Conservation (phyloP, 2,113 vertebrate genomes). For the Lasiurus cinereus region DNA sequence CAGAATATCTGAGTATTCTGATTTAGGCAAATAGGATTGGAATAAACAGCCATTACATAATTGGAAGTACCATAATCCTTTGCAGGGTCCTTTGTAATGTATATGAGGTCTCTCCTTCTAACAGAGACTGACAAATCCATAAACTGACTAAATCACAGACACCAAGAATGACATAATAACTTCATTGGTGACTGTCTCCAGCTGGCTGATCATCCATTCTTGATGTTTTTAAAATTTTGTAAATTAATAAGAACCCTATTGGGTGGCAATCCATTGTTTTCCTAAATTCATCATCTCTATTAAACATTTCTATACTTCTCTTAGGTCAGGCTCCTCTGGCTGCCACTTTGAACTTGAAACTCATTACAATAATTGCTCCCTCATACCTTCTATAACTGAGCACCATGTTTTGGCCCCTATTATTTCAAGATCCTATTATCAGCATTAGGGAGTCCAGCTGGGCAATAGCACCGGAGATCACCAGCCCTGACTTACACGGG, state of each 20-base stretch:
- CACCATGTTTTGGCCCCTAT: background rate
- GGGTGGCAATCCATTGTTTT: background rate
- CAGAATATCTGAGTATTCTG: background rate
- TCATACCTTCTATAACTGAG: background rate
- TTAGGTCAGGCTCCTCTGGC: background rate
- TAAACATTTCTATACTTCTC: background rate
- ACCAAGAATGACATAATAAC: background rate
- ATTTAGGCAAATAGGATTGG: background rate
- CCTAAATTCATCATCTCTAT: background rate
- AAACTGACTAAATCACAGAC: background rate
- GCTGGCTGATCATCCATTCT: background rate
- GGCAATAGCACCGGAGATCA: background rate
- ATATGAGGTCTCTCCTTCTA: background rate
- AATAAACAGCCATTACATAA: background rate
- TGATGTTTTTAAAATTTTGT: slow-evolving; percentile 19
- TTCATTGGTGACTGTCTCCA: background rate
- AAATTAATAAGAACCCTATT: background rate
- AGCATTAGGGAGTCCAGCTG: background rate
- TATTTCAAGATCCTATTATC: background rate
- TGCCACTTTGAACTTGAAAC: slow-evolving; percentile 16
- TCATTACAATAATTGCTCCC: background rate
- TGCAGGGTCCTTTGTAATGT: background rate
- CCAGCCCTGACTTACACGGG: background rate
- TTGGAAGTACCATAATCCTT: background rate
- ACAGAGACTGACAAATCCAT: background rate